These are phyloP conservation scores for Hirtodrosophila confusa DNA, from an alignment of 2,888 invertebrate genomes.

Conservation along the genomic window DNA sequence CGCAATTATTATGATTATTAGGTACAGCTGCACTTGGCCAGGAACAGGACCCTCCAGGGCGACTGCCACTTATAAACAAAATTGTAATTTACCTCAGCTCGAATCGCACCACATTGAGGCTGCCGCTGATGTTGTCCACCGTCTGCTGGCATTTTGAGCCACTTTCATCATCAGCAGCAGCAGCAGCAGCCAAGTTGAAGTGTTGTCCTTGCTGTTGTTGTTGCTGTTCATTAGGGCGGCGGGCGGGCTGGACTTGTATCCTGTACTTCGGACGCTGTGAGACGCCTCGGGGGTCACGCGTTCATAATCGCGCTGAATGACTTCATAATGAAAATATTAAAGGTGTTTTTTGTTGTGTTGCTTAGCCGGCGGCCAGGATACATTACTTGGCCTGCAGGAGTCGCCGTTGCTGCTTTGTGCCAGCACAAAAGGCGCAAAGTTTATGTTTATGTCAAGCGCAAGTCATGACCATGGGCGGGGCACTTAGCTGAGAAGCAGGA, in stretches of 20 bases:
- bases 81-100: conserved; percentile 76
- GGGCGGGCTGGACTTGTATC: conserved; percentile 25
- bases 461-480: conserved; percentile 26
- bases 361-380: conserved; percentile 69
- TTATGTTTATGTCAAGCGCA: conserved; percentile 75
- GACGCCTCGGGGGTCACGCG: conserved; percentile 77
- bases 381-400: conserved; percentile 62
- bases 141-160: conserved; percentile 28
- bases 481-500: conserved; percentile 14
- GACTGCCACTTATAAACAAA: conserved; percentile 76
- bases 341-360: conserved; percentile 77
- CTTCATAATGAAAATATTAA: conserved; percentile 83
- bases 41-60: conserved; percentile 46
- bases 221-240: conserved; percentile 64
- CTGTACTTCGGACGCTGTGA: conserved; percentile 58
- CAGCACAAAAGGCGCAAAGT: conserved; percentile 75
- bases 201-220: conserved; percentile 48
- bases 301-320: conserved; percentile 80
- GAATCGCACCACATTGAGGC: conserved; percentile 14
- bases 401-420: conserved; percentile 17
- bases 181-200: conserved; percentile 45
- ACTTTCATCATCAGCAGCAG: conserved; percentile 54
- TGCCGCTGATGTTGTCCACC: conserved; percentile 13
- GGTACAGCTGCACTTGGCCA: conserved; percentile 75
- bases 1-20: conserved; percentile 80